phyloP scores from a whole-genome alignment of 2,113 vertebrate species.

The Carassius carassius region DNA sequence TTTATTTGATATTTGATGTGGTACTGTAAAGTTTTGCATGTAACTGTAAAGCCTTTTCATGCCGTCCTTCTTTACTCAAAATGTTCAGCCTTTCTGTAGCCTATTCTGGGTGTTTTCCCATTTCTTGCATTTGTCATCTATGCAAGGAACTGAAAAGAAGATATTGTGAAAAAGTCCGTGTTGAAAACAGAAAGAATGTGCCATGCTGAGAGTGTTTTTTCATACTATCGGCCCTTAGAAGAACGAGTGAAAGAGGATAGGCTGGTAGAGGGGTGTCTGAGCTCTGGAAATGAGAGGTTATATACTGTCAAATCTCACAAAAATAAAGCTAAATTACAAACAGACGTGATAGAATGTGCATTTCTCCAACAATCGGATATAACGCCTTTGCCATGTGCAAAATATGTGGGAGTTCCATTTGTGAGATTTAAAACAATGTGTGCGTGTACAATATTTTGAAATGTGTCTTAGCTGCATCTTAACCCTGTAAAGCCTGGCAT shows the following conservation, averaged over 20 bases:
- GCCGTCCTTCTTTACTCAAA: neutral
- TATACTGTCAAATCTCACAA: conserved; percentile 20
- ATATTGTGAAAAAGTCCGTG: conserved; percentile 46
- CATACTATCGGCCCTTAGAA: neutral
- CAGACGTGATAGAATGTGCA: neutral
- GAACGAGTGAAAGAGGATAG: conserved; percentile 35
- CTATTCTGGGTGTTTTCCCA: neutral
- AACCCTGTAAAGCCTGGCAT: neutral
- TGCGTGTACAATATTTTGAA: neutral
- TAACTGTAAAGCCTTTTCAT: neutral
- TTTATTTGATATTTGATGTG: conserved; percentile 31
- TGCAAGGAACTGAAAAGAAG: neutral
- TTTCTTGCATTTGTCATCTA: neutral
- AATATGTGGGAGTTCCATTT: neutral
- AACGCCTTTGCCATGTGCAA: neutral
- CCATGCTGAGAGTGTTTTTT: conserved; percentile 33
- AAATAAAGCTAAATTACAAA: conserved; percentile 4
- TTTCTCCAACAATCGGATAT: neutral
- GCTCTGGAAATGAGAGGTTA: conserved; percentile 22
- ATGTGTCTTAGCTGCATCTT: neutral
- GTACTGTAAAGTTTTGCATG: conserved; percentile 6
- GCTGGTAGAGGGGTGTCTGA: neutral
- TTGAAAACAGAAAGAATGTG: conserved; percentile 36
- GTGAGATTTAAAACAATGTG: neutral
- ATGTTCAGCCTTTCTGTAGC: neutral